Evolutionary conservation across 2,113 vertebrate genomes (phyloP).

Genomic region (Plotosus lineatus): DNA sequence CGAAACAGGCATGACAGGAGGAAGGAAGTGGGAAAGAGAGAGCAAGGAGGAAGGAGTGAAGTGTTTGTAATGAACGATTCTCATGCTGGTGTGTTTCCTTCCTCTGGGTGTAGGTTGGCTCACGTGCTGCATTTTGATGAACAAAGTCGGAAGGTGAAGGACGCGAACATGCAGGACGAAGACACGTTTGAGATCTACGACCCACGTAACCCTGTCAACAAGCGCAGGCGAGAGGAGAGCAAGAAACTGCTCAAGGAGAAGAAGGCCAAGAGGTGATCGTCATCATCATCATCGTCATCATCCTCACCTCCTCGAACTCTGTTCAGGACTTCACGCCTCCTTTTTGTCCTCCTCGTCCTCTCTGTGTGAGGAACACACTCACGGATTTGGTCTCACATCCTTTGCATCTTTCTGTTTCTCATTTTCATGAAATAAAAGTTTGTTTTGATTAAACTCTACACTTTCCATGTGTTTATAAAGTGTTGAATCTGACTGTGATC

Average conservation of each 20-base stretch:
- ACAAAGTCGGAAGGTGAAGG: slow-evolving; percentile 93
- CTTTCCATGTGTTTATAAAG: background rate
- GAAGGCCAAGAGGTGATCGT: slow-evolving; percentile 82
- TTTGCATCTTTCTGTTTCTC: no score
- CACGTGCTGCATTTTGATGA: slow-evolving; percentile 97
- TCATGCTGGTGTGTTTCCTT: slow-evolving; percentile 46
- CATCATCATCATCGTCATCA: background rate
- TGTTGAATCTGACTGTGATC: background rate
- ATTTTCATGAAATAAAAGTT: background rate
- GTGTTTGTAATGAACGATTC: background rate
- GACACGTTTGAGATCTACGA: slow-evolving; percentile 98
- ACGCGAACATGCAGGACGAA: slow-evolving; percentile 93
- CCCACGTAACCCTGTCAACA: slow-evolving; percentile 95
- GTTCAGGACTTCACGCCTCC: background rate
- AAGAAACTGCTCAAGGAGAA: slow-evolving; percentile 96
- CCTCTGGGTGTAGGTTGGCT: slow-evolving; percentile 81
- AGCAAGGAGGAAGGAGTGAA: background rate
- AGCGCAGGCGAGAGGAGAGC: slow-evolving; percentile 93
- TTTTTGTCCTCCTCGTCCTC: background rate
- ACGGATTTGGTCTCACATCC: no score
- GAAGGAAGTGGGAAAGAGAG: background rate
- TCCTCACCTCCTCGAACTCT: background rate
- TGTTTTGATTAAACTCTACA: background rate
- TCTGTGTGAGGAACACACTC: slow-evolving; percentile 1
- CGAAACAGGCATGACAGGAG: no score